Evolutionary conservation across 2,888 invertebrate genomes (phyloP).

Genomic region (Leucozona laternaria): DNA sequence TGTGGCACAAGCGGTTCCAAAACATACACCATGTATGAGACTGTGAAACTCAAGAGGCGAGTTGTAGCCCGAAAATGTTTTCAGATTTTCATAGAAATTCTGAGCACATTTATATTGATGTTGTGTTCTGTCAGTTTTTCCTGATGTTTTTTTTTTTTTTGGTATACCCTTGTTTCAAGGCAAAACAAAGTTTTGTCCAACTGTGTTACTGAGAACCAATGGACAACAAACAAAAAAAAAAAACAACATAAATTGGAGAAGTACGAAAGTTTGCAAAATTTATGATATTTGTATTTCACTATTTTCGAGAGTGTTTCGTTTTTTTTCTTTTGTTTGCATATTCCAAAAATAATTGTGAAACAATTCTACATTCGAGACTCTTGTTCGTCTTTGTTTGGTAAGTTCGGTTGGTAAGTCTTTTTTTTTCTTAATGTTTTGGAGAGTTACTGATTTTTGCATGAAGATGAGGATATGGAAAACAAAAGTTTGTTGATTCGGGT

Average conservation of each 20-base stretch:
- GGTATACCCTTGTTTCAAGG: conserved; percentile 20
- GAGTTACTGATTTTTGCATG: conserved; percentile 42
- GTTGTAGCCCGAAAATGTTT: conserved; percentile 63
- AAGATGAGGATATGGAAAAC: conserved; percentile 34
- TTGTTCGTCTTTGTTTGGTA: conserved; percentile 18
- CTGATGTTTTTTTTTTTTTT: conserved; percentile 21
- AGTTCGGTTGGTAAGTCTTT: conserved; percentile 29
- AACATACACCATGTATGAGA: conserved; percentile 53
- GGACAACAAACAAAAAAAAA: conserved; percentile 16
- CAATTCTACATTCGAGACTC: conserved; percentile 24
- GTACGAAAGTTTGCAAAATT: conserved; percentile 65
- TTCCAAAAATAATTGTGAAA: conserved; percentile 43
- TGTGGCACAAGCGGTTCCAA: conserved; percentile 30
- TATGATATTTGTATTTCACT: conserved; percentile 68
- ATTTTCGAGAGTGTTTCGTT: conserved; percentile 58
- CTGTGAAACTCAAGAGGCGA: conserved; percentile 58
- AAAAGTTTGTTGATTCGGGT: conserved; percentile 53
- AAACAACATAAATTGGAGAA: conserved; percentile 34
- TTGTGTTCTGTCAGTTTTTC: conserved; percentile 42
- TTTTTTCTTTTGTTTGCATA: conserved; percentile 37
- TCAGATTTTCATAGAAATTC: conserved; percentile 60
- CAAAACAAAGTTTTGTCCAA: conserved; percentile 62
- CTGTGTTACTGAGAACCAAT: conserved; percentile 45
- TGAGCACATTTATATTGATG: conserved; percentile 58
- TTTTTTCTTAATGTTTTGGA: conserved; percentile 9